A percentile compares a stretch with the other conserved stretches of the same genome.
Conservation (phyloP, 2,113 vertebrate genomes). For the human region GRCh38 chr16:61195001-61195500, state of each 20-base stretch:
- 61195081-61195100: constrained; percentile 63
- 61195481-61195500: neutral
- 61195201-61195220: neutral
- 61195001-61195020: constrained; percentile 52
- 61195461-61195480: neutral
- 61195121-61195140: constrained; percentile 68
- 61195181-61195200: constrained; percentile 48
- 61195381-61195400: neutral
- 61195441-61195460: neutral
- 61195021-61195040: constrained; percentile 74
- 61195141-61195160: constrained; percentile 63
- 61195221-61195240: neutral
- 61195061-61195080: constrained; percentile 72
- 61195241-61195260: neutral
- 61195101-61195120: constrained; percentile 71
- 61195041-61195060: constrained; percentile 70
- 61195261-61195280: neutral
- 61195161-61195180: constrained; percentile 53
- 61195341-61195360: neutral
- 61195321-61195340: neutral
- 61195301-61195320: neutral
- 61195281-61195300: neutral
- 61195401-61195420: neutral
- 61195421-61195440: neutral
- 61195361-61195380: constrained; percentile 8